Evolutionary conservation across 2,888 invertebrate genomes (phyloP).

Genomic region (Gastrophysa polygoni): DNA sequence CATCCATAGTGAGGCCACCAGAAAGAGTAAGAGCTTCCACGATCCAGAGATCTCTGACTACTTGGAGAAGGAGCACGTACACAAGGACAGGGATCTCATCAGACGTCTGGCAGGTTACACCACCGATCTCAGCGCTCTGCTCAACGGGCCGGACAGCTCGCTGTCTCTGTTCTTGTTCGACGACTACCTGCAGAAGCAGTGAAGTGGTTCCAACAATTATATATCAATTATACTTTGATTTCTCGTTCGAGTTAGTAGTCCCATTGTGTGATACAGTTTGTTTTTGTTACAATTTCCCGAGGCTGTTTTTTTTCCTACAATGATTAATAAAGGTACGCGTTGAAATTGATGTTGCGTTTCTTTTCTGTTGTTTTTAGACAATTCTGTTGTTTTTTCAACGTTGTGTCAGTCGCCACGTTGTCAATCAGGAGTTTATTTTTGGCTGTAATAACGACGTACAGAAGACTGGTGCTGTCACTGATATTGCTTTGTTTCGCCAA

Average conservation of each 20-base stretch:
- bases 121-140: constrained; percentile 71
- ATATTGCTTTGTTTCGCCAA: no score
- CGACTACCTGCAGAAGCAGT: constrained; percentile 62
- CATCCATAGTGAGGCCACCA: constrained; percentile 70
- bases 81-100: constrained; percentile 70
- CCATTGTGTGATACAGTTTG: constrained; percentile 7
- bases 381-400: no score
- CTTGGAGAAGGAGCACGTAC: constrained; percentile 77
- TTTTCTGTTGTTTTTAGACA: neutral
- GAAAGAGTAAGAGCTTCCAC: constrained; percentile 63
- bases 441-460: no score
- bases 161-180: constrained; percentile 77
- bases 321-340: constrained; percentile 8
- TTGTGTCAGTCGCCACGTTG: no score
- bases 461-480: no score
- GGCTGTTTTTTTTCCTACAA: constrained; percentile 6
- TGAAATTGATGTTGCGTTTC: neutral
- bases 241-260: no score
- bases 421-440: no score
- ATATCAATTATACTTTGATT: no score
- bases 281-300: constrained; percentile 10
- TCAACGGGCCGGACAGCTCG: constrained; percentile 66
- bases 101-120: constrained; percentile 76
- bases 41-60: constrained; percentile 78
- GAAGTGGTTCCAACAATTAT: no score